Conservation (phyloP, 2,888 invertebrate genomes). For the Meteorus colon region DNA sequence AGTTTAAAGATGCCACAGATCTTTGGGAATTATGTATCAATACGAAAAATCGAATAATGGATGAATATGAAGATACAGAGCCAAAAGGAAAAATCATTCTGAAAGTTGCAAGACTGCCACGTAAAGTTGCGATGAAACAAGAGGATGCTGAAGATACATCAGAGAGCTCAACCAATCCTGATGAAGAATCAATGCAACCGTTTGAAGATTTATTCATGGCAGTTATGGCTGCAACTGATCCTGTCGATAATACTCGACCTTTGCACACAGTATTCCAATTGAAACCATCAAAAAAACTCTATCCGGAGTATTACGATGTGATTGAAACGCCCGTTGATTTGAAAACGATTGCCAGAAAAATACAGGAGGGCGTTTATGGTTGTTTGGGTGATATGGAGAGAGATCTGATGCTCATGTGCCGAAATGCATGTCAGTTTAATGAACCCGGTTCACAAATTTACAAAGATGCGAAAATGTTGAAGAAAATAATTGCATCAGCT, state of each 20-base stretch:
- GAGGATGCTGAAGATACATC: slow-evolving; percentile 82
- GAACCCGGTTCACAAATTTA: slow-evolving; percentile 97
- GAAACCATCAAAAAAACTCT: slow-evolving; percentile 92
- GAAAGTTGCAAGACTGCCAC: slow-evolving; percentile 75
- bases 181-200: slow-evolving; percentile 84
- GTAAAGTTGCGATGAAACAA: slow-evolving; percentile 69
- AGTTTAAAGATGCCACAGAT: slow-evolving; percentile 92
- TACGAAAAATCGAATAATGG: slow-evolving; percentile 75
- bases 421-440: slow-evolving; percentile 96
- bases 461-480: slow-evolving; percentile 92
- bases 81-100: slow-evolving; percentile 76
- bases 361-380: slow-evolving; percentile 88
- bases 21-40: slow-evolving; percentile 88
- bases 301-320: slow-evolving; percentile 96
- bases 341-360: slow-evolving; percentile 92
- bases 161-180: slow-evolving; percentile 82
- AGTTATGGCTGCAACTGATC: slow-evolving; percentile 90
- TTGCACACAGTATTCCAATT: slow-evolving; percentile 92
- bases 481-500: slow-evolving; percentile 79
- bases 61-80: slow-evolving; percentile 75
- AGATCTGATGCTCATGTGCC: slow-evolving; percentile 91
- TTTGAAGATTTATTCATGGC: slow-evolving; percentile 93
- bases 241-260: slow-evolving; percentile 82
- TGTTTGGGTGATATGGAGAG: slow-evolving; percentile 88
- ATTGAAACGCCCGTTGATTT: slow-evolving; percentile 96